Evolutionary conservation across 2,888 invertebrate species (phyloP), one percentile per base, ranked within the genome.

Genomic region (Conops quadrifasciatus): DNA sequence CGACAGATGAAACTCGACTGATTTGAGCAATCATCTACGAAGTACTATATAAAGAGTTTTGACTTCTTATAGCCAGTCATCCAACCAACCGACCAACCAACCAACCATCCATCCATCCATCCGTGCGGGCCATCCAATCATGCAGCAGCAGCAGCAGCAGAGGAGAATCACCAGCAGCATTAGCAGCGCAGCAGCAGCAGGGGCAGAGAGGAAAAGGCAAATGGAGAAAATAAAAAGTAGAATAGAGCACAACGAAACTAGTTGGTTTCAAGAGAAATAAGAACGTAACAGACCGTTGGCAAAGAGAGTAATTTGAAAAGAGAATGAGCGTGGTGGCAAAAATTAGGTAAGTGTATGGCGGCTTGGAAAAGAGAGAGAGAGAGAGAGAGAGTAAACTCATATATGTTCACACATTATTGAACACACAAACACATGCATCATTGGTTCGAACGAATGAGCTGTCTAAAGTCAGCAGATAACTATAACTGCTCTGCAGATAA

Each of bases 11-110:
- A 81, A 78, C 78, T 79, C 80, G 79, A 82, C 79, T 82, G 81
- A 80, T 76, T 77, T 76, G 80, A 79, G 80, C 79, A 77, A 78
- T 79, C 80, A 80, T 81, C 80, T 78, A 78, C 78, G 80, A 77
- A 82, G 79, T 84, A 79, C 79, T 85, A 83, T 84, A 83, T 84
- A 84, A 83, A 84, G 82, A 80, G 77, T 77, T 73, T 71, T 47
- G 26, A 9, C 36, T 36, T 36, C 36, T 36, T 36, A 36, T 36
- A 36, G 36, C 36, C 36, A 36, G 9, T 36, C 36, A 36, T 4
- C 9, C 36, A 9, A 36, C 36, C 36, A 4, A 7, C 9, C 36
- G 9, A 36, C 36, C 36, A 36, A 36, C 36, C 36, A 36, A 7
- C 9, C 36, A 36, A 7, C 36, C 36, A 36, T 36, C 36, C 36